Evolutionary conservation across 2,113 vertebrate species (phyloP), one percentile per base, ranked within the genome.

Genomic region (Synchiropus splendidus): DNA sequence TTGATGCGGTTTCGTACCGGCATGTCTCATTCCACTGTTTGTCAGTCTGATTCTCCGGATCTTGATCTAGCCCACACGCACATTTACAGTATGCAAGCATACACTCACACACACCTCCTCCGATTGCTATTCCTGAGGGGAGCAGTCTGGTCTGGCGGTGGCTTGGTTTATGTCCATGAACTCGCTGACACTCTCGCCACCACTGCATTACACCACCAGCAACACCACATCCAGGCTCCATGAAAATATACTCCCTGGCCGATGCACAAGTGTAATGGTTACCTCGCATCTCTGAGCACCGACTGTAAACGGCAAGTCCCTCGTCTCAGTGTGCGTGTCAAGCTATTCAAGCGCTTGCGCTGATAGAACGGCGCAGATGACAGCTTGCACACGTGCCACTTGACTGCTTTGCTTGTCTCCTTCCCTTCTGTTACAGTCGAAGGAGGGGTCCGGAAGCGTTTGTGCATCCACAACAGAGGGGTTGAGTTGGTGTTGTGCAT

Each of bases 331-430:
- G 42, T 52, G 49, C 37, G 34, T 45, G 56, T 67, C 39, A 54
- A 61, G 56, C 66, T 77, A 51, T 73, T 78, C 64, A 74, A 75
- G 67, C 64, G n/a, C n/a, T n/a, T n/a, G n/a, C 16, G 5, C 58
- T 68, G 67, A 73, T 79, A 71, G 47, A 61, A 67, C 51, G 65
- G n/a, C n/a, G n/a, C 72, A 79, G 74, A 78, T 59, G 34, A 78
- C 76, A 79, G 76, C 61, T 77, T 77, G 74, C 71, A n/a, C n/a
- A n/a, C n/a, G n/a, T n/a, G 76, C 67, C 70, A 72, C 74, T 77
- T 68, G 69, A 71, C 76, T 73, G 66, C 76, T 60, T 64, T 52
- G 45, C 56, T 60, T 53, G 60, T 60, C 51, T 56, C 63, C 61
- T 69, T 37, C 68, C 69, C 72, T 77, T 74, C 66, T 64, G 53